Percentiles rank a stretch among this genome's conserved stretches.
Evolutionary conservation across 2,797 vertebrate genomes (phyloP).

Genomic region (Mormyrus hasselquistii): DNA sequence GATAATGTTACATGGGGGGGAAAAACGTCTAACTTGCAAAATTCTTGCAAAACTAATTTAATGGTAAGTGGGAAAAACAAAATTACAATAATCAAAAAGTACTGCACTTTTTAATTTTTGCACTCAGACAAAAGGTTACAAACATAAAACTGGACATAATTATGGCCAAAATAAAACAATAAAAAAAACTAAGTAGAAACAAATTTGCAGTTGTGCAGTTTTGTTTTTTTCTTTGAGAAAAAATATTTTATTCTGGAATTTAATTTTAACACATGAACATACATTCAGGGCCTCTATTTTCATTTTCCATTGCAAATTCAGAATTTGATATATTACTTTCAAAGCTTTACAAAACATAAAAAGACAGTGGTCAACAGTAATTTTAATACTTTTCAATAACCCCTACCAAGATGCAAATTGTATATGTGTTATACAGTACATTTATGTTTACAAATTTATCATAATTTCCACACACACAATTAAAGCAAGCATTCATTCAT

Average conservation of each 20-base stretch:
- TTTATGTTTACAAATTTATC: conserved; percentile 45
- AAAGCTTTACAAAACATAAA: conserved; percentile 41
- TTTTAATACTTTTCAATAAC: conserved; percentile 33
- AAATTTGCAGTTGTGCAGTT: conserved; percentile 27
- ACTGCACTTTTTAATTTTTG: conserved; percentile 47
- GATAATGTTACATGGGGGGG: neutral
- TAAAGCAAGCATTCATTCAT: conserved; percentile 47
- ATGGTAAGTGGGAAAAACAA: neutral
- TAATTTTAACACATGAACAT: conserved; percentile 22
- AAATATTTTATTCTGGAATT: conserved; percentile 40
- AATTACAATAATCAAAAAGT: neutral
- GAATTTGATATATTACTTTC: conserved; percentile 54
- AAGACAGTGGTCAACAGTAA: conserved; percentile 30
- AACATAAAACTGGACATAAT: neutral
- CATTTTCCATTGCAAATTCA: conserved; percentile 33
- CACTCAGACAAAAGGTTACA: conserved; percentile 27
- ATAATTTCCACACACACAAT: conserved; percentile 28
- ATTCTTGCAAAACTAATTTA: neutral
- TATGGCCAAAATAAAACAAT: neutral
- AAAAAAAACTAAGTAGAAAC: neutral
- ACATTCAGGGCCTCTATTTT: conserved; percentile 30
- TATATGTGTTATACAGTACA: conserved; percentile 48
- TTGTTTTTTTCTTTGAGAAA: conserved; percentile 50
- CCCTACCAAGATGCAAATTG: conserved; percentile 36
- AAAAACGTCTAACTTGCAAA: neutral